Evolutionary conservation across 1,140 invertebrate species (phyloP).

Genomic region (Drosophila burlai): DNA sequence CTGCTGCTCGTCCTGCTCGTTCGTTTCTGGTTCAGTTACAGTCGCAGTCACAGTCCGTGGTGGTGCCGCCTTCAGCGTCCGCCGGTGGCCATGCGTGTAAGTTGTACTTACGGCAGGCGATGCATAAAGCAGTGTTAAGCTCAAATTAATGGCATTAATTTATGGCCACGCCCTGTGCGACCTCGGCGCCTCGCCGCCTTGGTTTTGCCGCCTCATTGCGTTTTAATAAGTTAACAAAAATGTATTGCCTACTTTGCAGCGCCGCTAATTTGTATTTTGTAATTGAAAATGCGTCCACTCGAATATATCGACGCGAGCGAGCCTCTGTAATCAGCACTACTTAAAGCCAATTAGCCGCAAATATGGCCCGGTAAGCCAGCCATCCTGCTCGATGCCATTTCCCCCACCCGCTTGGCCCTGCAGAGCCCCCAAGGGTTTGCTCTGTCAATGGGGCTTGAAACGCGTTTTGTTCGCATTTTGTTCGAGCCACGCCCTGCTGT

Average conservation of each 20-base stretch:
- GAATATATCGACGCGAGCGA: constrained; percentile 49
- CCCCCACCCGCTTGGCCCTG: not conserved
- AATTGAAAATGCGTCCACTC: constrained; percentile 69
- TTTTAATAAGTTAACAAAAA: constrained; percentile 80
- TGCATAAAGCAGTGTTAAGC: constrained; percentile 80
- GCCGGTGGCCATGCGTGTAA: constrained; percentile 57
- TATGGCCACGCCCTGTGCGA: constrained; percentile 47
- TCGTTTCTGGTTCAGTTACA: constrained; percentile 17
- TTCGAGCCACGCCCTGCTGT: constrained; percentile 62
- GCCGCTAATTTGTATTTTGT: constrained; percentile 79
- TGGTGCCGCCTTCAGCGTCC: constrained; percentile 11
- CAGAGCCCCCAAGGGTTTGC: not conserved
- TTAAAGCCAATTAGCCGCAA: constrained; percentile 83
- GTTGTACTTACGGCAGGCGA: constrained; percentile 67
- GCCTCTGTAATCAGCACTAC: constrained; percentile 77
- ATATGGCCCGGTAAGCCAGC: constrained; percentile 75
- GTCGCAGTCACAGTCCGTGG: not conserved
- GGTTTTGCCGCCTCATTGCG: constrained; percentile 37
- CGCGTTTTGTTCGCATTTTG: constrained; percentile 72
- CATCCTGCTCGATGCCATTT: not conserved
- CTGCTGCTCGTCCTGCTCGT: not conserved
- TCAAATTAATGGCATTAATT: constrained; percentile 81
- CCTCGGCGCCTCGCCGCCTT: not conserved
- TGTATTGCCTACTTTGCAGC: constrained; percentile 66
- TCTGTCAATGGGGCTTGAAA: constrained; percentile 76